phyloP scores from a whole-genome alignment of 2,797 vertebrate genomes.

The Simalia tracyae region DNA sequence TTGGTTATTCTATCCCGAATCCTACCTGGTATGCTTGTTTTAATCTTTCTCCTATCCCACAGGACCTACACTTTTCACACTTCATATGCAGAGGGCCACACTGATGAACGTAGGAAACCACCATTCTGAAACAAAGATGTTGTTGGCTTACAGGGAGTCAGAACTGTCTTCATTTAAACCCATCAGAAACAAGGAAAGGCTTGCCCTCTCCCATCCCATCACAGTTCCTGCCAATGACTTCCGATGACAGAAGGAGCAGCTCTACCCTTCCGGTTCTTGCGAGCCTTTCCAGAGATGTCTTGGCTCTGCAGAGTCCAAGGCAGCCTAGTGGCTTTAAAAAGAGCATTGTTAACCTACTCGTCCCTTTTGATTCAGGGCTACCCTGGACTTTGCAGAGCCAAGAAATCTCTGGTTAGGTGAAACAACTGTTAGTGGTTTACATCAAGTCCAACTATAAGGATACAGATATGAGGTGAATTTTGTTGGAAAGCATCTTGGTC shows the following conservation, averaged over 20 bases:
- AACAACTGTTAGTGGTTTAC: not conserved
- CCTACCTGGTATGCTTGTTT: not conserved
- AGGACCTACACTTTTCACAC: not conserved
- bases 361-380: too few species aligned
- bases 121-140: too few species aligned
- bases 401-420: not conserved
- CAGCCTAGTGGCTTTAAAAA: not conserved
- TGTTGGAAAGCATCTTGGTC: not conserved
- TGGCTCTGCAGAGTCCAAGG: not conserved
- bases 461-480: not conserved
- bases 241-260: not conserved
- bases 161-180: not conserved
- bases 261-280: not conserved
- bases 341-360: not conserved
- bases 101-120: conserved; percentile 16
- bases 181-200: not conserved
- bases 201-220: not conserved
- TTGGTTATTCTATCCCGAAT: not conserved
- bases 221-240: not conserved
- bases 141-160: too few species aligned
- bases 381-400: too few species aligned
- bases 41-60: not conserved
- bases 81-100: conserved; percentile 23
- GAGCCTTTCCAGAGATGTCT: not conserved
- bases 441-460: not conserved